phyloP scores from a whole-genome alignment of 1,140 invertebrate species.

The Drosophila kohkoa region DNA sequence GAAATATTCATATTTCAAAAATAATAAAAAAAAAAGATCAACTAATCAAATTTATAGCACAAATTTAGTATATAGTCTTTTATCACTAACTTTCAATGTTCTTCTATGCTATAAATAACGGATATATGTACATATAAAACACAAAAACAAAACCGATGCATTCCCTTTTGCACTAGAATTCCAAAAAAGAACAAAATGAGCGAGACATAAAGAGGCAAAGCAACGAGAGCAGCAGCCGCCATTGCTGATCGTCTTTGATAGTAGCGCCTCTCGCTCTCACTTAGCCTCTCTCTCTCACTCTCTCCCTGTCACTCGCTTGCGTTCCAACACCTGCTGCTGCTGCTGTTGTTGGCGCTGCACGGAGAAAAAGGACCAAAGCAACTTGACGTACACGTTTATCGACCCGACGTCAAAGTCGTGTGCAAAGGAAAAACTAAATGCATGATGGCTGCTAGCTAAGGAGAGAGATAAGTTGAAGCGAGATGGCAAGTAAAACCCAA shows the following conservation, averaged over 20 bases:
- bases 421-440: conserved; percentile 13
- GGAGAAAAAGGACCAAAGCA: conserved; percentile 32
- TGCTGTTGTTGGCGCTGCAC: not conserved
- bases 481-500: conserved; percentile 19
- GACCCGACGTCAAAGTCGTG: conserved; percentile 11
- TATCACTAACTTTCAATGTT: too few species aligned
- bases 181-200: not conserved
- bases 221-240: not conserved
- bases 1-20: too few species aligned
- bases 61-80: too few species aligned
- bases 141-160: too few species aligned
- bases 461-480: conserved; percentile 5
- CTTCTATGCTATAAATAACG: too few species aligned
- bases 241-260: conserved; percentile 22
- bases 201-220: not conserved
- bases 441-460: conserved; percentile 7
- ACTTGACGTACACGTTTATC: conserved; percentile 31
- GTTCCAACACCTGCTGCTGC: conserved; percentile 38
- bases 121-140: too few species aligned
- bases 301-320: conserved; percentile 27
- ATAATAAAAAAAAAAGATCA: too few species aligned
- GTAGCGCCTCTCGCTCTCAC: conserved; percentile 29
- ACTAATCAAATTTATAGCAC: too few species aligned
- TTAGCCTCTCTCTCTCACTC: conserved; percentile 26
- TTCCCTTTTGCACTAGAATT: too few species aligned